A percentile compares a stretch with the other conserved stretches of the same genome.
Evolutionary conservation across 2,797 vertebrate genomes (phyloP).

Genomic region (Iguana delicatissima): DNA sequence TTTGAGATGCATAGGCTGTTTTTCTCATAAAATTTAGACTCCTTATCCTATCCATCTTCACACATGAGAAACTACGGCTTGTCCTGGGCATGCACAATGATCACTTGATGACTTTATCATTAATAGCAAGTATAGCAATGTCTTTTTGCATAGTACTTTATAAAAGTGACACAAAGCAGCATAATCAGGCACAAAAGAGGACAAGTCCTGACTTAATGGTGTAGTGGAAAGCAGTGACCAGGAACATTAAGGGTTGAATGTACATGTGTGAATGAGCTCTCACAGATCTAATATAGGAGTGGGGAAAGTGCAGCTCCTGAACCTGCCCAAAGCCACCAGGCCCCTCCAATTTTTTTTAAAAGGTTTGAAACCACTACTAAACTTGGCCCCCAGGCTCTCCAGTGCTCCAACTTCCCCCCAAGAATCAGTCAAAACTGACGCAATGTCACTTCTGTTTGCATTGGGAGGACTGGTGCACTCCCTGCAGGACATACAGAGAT

Average conservation of each 20-base stretch:
- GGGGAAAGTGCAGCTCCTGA: no score
- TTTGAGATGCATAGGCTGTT: background rate
- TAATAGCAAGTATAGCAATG: background rate
- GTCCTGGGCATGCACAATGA: background rate
- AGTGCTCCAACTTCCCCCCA: no score
- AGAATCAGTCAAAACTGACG: no score
- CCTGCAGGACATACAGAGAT: no score
- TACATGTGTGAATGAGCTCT: background rate
- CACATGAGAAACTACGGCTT: background rate
- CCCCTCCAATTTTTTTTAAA: no score
- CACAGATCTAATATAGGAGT: background rate
- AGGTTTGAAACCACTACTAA: no score
- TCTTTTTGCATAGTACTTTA: background rate
- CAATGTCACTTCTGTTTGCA: no score
- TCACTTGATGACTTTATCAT: background rate
- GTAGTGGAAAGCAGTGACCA: background rate
- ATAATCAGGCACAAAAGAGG: background rate
- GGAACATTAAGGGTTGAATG: background rate
- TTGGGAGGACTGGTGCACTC: no score
- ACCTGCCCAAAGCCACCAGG: no score
- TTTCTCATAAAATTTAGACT: background rate
- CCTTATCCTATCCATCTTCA: background rate
- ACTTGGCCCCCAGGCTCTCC: no score
- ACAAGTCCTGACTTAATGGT: background rate
- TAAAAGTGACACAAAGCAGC: background rate